A percentile compares a stretch with the other conserved stretches of the same genome.
These are phyloP conservation scores for Spea hammondii DNA, from an alignment of 2,797 vertebrate species.

Conservation along the genomic window DNA sequence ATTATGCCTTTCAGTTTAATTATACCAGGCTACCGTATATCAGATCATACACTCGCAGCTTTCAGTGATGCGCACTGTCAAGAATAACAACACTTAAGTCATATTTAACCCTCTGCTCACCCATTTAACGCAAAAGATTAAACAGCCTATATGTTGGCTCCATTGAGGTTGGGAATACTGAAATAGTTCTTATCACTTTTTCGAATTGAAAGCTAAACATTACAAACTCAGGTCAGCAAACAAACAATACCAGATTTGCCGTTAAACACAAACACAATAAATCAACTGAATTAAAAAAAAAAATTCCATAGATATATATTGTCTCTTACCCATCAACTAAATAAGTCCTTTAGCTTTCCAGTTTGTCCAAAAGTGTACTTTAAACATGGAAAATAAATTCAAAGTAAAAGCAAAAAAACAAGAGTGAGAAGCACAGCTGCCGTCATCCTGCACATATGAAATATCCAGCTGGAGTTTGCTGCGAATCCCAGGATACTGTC, in stretches of 20 bases:
- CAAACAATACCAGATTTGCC: conserved; percentile 13
- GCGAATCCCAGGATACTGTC: conserved; percentile 55
- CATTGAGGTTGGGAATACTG: neutral
- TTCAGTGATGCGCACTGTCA: conserved; percentile 28
- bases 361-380: conserved; percentile 29
- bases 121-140: no score
- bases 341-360: conserved; percentile 34
- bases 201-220: neutral
- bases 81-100: conserved; percentile 53
- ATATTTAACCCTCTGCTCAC: neutral
- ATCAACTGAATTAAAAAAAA: neutral
- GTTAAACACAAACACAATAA: conserved; percentile 7
- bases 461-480: conserved; percentile 54
- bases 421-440: conserved; percentile 33
- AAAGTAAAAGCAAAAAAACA: conserved; percentile 1
- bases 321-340: conserved; percentile 60
- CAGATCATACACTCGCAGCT: conserved; percentile 39
- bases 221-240: conserved; percentile 6
- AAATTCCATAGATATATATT: neutral
- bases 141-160: neutral
- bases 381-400: conserved; percentile 48
- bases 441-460: conserved; percentile 51
- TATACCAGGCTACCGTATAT: conserved; percentile 49
- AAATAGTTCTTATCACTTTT: neutral
- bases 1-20: conserved; percentile 52